phyloP scores from a whole-genome alignment of 92 coral and sea anemone species.

The Plumapathes pennacea region DNA sequence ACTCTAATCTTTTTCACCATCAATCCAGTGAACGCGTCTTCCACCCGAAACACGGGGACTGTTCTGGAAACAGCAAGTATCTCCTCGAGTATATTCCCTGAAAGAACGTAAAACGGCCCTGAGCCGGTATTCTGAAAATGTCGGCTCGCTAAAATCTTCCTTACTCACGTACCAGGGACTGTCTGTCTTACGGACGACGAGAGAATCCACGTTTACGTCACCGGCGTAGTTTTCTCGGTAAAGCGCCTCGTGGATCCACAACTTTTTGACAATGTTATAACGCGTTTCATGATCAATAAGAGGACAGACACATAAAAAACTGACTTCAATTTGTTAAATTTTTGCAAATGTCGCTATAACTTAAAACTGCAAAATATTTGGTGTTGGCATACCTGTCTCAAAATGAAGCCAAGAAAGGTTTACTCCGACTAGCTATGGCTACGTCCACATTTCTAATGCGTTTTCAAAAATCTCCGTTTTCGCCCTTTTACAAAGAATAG shows the following conservation, averaged over 20 bases:
- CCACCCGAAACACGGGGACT: slow-evolving; percentile 18
- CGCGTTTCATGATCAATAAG: slow-evolving; percentile 22
- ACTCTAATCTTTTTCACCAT: slow-evolving; percentile 16
- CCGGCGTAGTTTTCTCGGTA: slow-evolving; percentile 43
- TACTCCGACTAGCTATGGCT: too few species aligned
- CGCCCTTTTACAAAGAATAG: too few species aligned
- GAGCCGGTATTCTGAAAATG: slow-evolving; percentile 42
- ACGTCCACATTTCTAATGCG: too few species aligned
- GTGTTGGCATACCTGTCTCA: too few species aligned
- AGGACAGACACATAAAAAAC: too few species aligned
- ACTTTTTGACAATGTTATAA: slow-evolving; percentile 30
- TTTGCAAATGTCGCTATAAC: too few species aligned
- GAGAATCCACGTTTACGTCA: slow-evolving; percentile 28
- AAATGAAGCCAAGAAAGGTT: too few species aligned
- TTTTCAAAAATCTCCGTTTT: too few species aligned
- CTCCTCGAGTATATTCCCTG: slow-evolving; percentile 24
- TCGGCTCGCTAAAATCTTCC: slow-evolving; percentile 5
- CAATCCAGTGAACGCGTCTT: slow-evolving; percentile 35
- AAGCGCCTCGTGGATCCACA: slow-evolving; percentile 9
- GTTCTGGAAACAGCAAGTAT: slow-evolving; percentile 7
- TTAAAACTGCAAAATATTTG: too few species aligned
- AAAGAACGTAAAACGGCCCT: slow-evolving; percentile 45
- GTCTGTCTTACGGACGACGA: slow-evolving; percentile 17
- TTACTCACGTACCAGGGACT: slow-evolving; percentile 40
- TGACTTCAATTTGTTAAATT: slow-evolving; percentile 1